Evolutionary conservation across 53 echinoderm and acorn worm species (phyloP).

Genomic region (Crossaster papposus): DNA sequence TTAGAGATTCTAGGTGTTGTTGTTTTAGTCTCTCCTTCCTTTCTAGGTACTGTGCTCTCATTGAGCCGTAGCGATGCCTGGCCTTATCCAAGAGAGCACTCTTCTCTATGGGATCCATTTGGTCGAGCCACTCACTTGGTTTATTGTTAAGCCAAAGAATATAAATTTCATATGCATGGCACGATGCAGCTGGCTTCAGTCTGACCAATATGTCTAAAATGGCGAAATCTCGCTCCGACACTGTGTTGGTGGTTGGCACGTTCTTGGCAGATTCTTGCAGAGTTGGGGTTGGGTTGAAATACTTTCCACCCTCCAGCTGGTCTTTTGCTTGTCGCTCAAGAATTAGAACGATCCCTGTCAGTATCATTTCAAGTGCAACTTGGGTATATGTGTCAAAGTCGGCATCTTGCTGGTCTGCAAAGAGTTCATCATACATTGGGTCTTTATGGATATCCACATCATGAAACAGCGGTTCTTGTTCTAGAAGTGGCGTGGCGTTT

Average conservation of each 20-base stretch:
- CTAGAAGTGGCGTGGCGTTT: no score
- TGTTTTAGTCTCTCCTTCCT: no score
- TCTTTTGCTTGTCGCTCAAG: slow-evolving; percentile 66
- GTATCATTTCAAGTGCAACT: slow-evolving; percentile 58
- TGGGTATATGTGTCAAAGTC: slow-evolving; percentile 54
- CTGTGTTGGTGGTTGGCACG: no score
- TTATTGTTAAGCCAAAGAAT: slow-evolving; percentile 68
- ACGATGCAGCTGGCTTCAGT: slow-evolving; percentile 60
- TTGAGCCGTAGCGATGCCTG: no score
- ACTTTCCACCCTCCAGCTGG: slow-evolving; percentile 62
- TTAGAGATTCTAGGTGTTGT: no score
- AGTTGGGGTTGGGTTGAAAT: slow-evolving; percentile 14
- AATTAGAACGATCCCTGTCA: slow-evolving; percentile 46
- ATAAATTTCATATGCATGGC: slow-evolving; percentile 53
- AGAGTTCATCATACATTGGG: no score
- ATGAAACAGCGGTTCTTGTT: no score
- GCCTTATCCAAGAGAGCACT: no score
- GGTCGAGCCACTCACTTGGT: slow-evolving; percentile 64
- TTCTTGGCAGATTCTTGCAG: no score
- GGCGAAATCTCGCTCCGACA: no score
- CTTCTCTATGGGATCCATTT: neutral
- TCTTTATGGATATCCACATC: no score
- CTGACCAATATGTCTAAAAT: neutral
- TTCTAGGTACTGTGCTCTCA: no score
- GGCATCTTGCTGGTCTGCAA: slow-evolving; percentile 32